phyloP scores from a whole-genome alignment of 2,113 vertebrate species.

The Bucco capensis region DNA sequence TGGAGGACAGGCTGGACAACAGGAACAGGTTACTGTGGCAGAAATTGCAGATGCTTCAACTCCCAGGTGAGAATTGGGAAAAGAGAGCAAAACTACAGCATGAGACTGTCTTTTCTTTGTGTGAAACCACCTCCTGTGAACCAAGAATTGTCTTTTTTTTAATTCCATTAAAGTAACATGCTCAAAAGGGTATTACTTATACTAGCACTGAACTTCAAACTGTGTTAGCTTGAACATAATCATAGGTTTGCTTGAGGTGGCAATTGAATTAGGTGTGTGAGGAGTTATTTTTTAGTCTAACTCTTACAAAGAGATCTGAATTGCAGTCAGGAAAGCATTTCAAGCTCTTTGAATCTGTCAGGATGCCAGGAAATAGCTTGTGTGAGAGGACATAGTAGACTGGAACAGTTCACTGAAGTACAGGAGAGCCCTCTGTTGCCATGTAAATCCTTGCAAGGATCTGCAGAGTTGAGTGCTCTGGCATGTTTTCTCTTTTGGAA shows the following conservation, averaged over 20 bases:
- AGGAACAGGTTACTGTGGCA: neutral
- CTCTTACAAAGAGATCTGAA: neutral
- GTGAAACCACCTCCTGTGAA: neutral
- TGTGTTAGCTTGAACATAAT: neutral
- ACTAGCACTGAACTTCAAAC: neutral
- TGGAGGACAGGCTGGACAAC: neutral
- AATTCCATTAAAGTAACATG: neutral
- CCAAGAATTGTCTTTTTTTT: neutral
- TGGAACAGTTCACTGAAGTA: neutral
- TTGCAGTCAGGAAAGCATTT: neutral
- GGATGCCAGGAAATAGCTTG: neutral
- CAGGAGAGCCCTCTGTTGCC: conserved; percentile 55
- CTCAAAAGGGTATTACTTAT: neutral
- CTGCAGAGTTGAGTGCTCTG: neutral
- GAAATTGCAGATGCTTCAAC: neutral
- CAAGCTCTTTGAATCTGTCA: neutral
- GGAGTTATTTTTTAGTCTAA: neutral
- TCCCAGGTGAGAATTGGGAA: neutral
- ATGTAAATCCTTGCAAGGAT: conserved; percentile 12
- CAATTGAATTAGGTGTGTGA: neutral
- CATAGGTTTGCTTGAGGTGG: neutral
- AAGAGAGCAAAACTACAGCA: neutral
- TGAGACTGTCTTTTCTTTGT: neutral
- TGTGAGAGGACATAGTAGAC: neutral
- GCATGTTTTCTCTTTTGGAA: neutral